These are phyloP conservation scores for Pollenia labialis DNA, from an alignment of 2,888 invertebrate species.

Conservation along the genomic window DNA sequence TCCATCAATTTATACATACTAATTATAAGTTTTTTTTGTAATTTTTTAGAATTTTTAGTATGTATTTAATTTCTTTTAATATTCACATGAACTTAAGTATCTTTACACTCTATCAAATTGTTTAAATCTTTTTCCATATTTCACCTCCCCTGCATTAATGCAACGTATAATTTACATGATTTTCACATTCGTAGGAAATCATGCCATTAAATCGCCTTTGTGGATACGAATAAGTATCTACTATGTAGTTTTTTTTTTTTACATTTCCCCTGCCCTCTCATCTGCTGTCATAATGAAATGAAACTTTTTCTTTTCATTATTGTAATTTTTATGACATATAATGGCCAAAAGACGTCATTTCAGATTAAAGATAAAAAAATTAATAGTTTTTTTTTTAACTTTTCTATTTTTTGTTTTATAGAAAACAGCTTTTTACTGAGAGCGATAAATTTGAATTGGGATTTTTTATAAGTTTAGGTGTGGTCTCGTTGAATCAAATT, in stretches of 20 bases:
- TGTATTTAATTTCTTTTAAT: slow-evolving; percentile 3
- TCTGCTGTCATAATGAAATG: slow-evolving; percentile 36
- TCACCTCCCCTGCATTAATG: background rate
- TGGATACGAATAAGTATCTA: background rate
- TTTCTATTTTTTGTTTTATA: slow-evolving; percentile 6
- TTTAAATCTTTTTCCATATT: slow-evolving; percentile 31
- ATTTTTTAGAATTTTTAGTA: slow-evolving; percentile 9
- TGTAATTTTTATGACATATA: slow-evolving; percentile 59
- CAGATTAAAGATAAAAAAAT: slow-evolving; percentile 65
- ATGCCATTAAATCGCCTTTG: slow-evolving; percentile 36
- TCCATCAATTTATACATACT: slow-evolving; percentile 9
- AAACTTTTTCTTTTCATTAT: slow-evolving; percentile 55
- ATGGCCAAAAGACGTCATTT: slow-evolving; percentile 65
- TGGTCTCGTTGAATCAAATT: slow-evolving; percentile 31
- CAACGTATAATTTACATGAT: slow-evolving; percentile 51
- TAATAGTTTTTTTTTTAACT: slow-evolving; percentile 47
- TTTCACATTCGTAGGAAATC: slow-evolving; percentile 12
- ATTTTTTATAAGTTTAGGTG: slow-evolving; percentile 28
- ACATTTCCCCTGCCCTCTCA: background rate
- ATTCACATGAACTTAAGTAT: slow-evolving; percentile 9
- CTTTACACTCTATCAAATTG: slow-evolving; percentile 27
- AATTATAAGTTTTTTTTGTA: background rate
- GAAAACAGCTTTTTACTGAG: slow-evolving; percentile 9
- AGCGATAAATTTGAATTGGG: slow-evolving; percentile 25
- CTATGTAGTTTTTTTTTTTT: no score